Evolutionary conservation across 2,797 vertebrate species (phyloP).

Genomic region (Melanitta fusca): DNA sequence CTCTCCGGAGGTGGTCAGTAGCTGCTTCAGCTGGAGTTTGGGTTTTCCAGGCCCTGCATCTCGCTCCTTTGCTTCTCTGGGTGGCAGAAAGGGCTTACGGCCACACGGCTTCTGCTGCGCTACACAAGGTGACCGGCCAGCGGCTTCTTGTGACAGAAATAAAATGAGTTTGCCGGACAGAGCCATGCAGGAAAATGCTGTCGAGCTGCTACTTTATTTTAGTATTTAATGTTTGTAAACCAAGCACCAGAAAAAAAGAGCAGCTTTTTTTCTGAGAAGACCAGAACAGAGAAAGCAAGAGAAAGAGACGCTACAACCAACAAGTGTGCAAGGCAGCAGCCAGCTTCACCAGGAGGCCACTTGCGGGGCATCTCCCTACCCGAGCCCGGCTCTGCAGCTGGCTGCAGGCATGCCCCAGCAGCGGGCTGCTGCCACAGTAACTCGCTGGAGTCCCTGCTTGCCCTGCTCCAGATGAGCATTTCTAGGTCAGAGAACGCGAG

Average conservation of each 20-base stretch:
- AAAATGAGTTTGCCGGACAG: background rate
- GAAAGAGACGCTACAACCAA: background rate
- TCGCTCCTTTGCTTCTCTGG: background rate
- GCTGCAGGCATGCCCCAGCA: background rate
- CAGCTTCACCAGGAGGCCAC: background rate
- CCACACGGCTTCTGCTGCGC: background rate
- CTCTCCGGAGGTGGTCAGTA: background rate
- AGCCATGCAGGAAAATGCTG: background rate
- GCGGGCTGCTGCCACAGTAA: background rate
- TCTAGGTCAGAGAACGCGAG: slow-evolving; percentile 21
- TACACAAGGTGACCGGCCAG: background rate
- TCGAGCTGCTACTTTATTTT: background rate
- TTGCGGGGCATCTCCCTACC: background rate
- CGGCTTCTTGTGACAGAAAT: background rate
- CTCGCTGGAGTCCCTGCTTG: background rate
- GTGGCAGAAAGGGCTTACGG: background rate
- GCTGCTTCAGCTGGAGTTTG: background rate
- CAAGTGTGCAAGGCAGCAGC: background rate
- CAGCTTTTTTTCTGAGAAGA: background rate
- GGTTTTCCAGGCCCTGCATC: background rate
- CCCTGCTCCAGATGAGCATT: slow-evolving; percentile 11
- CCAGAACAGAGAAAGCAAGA: background rate
- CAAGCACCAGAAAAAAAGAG: background rate
- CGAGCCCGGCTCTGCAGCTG: background rate
- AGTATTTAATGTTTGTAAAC: background rate